Evolutionary conservation across 2,888 invertebrate genomes (phyloP).

Genomic region (Caenorhabditis sp.): DNA sequence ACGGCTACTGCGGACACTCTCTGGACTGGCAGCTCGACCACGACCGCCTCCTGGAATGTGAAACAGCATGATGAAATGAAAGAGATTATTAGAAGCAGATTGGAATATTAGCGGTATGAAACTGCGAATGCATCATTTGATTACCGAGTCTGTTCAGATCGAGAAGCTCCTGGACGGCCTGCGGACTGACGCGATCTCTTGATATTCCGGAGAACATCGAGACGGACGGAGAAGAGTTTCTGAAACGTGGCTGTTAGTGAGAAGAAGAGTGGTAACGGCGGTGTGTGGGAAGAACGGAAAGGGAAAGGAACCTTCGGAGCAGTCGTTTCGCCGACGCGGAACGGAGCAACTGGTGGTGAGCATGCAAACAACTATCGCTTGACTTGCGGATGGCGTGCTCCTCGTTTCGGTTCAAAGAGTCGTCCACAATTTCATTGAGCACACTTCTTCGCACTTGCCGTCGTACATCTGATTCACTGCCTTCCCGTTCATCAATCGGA

Average conservation of each 20-base stretch:
- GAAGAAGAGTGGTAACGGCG: neutral
- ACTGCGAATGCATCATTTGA: neutral
- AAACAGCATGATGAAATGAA: neutral
- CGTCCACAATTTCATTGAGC: constrained; percentile 40
- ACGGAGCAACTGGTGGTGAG: constrained; percentile 41
- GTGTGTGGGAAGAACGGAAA: neutral
- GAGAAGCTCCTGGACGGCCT: constrained; percentile 77
- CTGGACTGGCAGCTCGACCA: constrained; percentile 76
- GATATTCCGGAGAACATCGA: constrained; percentile 75
- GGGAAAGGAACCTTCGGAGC: constrained; percentile 47
- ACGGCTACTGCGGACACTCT: constrained; percentile 74
- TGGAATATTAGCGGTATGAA: neutral
- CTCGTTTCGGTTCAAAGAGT: constrained; percentile 12
- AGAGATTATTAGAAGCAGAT: neutral
- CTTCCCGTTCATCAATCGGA: constrained; percentile 56
- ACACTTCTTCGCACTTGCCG: constrained; percentile 14
- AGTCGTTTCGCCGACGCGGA: constrained; percentile 49
- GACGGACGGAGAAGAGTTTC: constrained; percentile 78
- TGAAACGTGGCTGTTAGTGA: constrained; percentile 56
- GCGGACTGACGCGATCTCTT: constrained; percentile 75
- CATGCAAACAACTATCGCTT: constrained; percentile 62
- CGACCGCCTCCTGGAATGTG: constrained; percentile 50
- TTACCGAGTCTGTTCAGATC: constrained; percentile 72
- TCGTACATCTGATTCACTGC: constrained; percentile 26
- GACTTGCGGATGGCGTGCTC: constrained; percentile 43